A percentile compares a stretch with the other conserved stretches of the same genome.
Evolutionary conservation across 2,797 vertebrate species (phyloP).

Genomic region (Sparus aurata): DNA sequence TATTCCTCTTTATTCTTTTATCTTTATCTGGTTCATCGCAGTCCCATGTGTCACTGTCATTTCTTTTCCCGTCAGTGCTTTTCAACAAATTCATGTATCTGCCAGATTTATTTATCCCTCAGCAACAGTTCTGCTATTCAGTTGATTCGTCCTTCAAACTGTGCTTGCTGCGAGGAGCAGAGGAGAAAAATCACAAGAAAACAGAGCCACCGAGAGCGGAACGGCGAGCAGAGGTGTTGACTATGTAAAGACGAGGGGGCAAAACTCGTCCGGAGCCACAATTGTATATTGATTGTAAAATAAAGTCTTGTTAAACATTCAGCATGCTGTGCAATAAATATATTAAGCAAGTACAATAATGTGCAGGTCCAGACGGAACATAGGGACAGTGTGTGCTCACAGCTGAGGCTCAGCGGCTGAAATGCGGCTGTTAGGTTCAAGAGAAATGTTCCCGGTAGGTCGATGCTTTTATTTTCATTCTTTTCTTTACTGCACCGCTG

Average conservation of each 20-base stretch:
- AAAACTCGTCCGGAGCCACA: constrained; percentile 49
- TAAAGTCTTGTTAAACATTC: constrained; percentile 85
- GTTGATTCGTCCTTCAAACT: constrained; percentile 51
- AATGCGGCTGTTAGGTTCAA: constrained; percentile 38
- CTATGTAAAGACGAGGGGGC: constrained; percentile 71
- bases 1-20: constrained; percentile 1
- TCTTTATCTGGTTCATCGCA: not conserved
- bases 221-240: constrained; percentile 55
- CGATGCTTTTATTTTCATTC: not conserved
- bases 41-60: constrained; percentile 8
- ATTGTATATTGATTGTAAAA: constrained; percentile 82
- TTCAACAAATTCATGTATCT: constrained; percentile 30
- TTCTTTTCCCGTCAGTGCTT: constrained; percentile 23
- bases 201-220: constrained; percentile 30
- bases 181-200: constrained; percentile 33
- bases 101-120: constrained; percentile 24
- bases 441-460: constrained; percentile 66
- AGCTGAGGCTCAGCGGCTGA: constrained; percentile 32
- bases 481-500: not conserved
- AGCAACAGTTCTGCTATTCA: constrained; percentile 35
- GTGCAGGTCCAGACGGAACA: constrained; percentile 54
- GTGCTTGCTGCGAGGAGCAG: constrained; percentile 27
- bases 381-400: constrained; percentile 32
- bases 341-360: constrained; percentile 80
- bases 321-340: constrained; percentile 79